These are phyloP conservation scores for Bibio marci DNA, from an alignment of 2,888 invertebrate genomes.

Conservation along the genomic window DNA sequence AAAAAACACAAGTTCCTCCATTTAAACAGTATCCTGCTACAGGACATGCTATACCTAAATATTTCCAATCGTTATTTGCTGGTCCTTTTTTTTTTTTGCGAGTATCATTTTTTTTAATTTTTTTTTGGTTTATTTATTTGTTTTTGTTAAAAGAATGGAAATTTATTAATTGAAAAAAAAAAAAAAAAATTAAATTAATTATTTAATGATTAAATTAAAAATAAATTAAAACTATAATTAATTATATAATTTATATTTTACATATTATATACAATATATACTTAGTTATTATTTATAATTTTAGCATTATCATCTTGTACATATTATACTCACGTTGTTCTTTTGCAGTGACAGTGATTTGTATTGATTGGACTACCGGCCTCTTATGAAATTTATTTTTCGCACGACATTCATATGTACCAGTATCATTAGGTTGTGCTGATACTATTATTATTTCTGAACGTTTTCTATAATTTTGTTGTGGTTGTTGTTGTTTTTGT, in stretches of 20 bases:
- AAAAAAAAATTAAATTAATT: too few species aligned
- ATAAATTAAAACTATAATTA: slow-evolving; percentile 9
- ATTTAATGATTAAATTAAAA: too few species aligned
- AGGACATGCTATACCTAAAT: slow-evolving; percentile 25
- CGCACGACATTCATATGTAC: slow-evolving; percentile 68
- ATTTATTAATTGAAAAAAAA: too few species aligned
- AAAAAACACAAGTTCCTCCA: slow-evolving; percentile 71
- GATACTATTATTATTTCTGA: slow-evolving; percentile 66
- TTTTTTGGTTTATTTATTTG: too few species aligned
- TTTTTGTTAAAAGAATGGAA: too few species aligned
- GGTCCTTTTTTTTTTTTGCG: too few species aligned
- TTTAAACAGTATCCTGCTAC: slow-evolving; percentile 65
- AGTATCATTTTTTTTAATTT: too few species aligned
- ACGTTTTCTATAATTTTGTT: slow-evolving; percentile 54
- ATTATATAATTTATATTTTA: slow-evolving; percentile 6
- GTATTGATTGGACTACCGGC: slow-evolving; percentile 24
- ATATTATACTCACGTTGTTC: slow-evolving; percentile 9
- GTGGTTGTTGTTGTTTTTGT: too few species aligned
- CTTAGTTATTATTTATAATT: slow-evolving; percentile 8
- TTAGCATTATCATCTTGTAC: slow-evolving; percentile 13
- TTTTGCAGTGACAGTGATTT: slow-evolving; percentile 26
- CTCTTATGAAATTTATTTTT: slow-evolving; percentile 32
- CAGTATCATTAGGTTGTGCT: slow-evolving; percentile 55
- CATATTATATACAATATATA: too few species aligned
- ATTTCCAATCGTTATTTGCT: slow-evolving; percentile 12